phyloP scores from a whole-genome alignment of 2,113 vertebrate species.

The Lagopus muta region DNA sequence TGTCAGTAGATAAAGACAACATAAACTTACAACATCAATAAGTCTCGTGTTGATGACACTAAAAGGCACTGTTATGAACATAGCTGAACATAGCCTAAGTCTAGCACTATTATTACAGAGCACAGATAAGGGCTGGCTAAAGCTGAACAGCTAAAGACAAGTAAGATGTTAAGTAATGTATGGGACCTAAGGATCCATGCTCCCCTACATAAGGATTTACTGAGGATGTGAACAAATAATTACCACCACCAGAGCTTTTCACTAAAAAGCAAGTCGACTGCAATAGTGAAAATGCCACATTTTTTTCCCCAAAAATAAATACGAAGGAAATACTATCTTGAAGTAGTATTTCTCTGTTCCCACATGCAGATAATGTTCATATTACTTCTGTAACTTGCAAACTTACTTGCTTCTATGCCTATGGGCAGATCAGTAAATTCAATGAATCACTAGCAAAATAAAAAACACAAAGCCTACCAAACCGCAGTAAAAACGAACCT shows the following conservation, averaged over 20 bases:
- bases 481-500: slow-evolving; percentile 79
- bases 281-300: background rate
- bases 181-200: background rate
- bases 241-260: background rate
- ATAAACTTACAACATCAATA: background rate
- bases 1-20: background rate
- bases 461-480: background rate
- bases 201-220: background rate
- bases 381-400: background rate
- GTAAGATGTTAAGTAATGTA: background rate
- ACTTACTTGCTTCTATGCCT: background rate
- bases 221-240: background rate
- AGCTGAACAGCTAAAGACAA: background rate
- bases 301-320: background rate
- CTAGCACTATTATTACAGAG: background rate
- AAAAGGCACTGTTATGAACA: background rate
- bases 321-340: background rate
- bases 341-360: background rate
- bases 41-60: background rate
- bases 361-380: background rate
- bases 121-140: background rate
- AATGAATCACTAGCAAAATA: background rate
- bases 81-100: background rate
- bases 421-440: background rate
- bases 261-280: background rate